phyloP scores from a whole-genome alignment of 2,888 invertebrate genomes.

The Ferrisia virgata region DNA sequence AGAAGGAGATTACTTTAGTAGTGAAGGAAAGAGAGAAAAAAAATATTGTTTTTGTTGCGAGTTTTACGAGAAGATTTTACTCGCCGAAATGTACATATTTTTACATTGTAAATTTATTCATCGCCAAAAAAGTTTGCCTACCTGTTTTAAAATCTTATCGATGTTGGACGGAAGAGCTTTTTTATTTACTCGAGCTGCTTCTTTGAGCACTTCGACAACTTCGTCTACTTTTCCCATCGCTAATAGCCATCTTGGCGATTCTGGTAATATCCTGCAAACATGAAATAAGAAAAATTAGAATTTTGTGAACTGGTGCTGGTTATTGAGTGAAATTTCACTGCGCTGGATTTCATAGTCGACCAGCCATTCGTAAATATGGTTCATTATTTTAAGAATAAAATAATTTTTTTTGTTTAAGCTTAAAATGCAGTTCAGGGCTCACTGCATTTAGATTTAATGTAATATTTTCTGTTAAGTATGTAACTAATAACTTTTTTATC shows the following conservation, averaged over 20 bases:
- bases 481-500: no score
- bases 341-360: no score
- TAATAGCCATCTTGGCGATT: constrained; percentile 75
- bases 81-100: background rate
- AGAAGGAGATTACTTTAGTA: background rate
- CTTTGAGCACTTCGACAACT: constrained; percentile 64
- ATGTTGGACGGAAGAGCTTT: constrained; percentile 64
- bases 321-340: no score
- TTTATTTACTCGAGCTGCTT: constrained; percentile 66
- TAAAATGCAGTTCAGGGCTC: no score
- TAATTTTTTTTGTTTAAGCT: no score
- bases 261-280: constrained; percentile 65
- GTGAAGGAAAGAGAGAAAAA: background rate
- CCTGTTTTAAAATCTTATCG: constrained; percentile 66
- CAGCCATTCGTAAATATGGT: no score
- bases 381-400: no score
- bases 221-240: constrained; percentile 70
- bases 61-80: background rate
- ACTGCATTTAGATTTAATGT: no score
- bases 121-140: constrained; percentile 45
- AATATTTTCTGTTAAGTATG: no score
- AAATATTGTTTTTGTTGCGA: background rate
- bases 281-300: background rate
- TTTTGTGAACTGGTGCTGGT: no score
- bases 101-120: background rate